phyloP scores from a whole-genome alignment of 1,140 invertebrate species.

The Drosophila truncata region DNA sequence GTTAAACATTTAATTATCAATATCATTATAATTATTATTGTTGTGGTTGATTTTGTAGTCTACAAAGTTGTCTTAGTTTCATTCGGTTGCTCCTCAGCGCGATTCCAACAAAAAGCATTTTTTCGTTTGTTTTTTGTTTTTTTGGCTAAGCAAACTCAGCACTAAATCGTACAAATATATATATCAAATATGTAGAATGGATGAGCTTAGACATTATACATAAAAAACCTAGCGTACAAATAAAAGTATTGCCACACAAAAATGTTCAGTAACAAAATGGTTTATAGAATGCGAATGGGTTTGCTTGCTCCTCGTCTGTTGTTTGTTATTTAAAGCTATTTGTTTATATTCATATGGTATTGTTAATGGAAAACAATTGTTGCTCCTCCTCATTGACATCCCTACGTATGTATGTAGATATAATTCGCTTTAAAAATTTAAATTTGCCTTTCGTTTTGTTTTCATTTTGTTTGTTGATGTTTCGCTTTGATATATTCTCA shows the following conservation, averaged over 20 bases:
- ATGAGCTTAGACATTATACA: slow-evolving; percentile 48
- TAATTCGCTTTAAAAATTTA: slow-evolving; percentile 56
- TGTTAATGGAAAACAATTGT: slow-evolving; percentile 76
- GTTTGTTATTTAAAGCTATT: slow-evolving; percentile 75
- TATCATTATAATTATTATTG: slow-evolving; percentile 78
- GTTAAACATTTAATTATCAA: slow-evolving; percentile 63
- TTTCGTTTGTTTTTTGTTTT: slow-evolving; percentile 23
- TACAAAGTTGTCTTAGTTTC: slow-evolving; percentile 69
- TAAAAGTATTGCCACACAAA: slow-evolving; percentile 43
- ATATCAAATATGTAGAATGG: slow-evolving; percentile 40
- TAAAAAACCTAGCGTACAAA: slow-evolving; percentile 44
- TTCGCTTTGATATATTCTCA: slow-evolving; percentile 64
- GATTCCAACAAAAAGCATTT: slow-evolving; percentile 70
- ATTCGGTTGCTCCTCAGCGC: slow-evolving; percentile 41
- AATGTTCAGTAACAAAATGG: slow-evolving; percentile 35
- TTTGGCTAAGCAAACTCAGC: slow-evolving; percentile 48
- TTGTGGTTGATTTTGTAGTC: slow-evolving; percentile 63
- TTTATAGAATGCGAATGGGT: slow-evolving; percentile 29
- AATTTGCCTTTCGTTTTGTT: slow-evolving; percentile 41
- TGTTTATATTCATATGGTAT: slow-evolving; percentile 75
- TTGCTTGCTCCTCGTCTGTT: slow-evolving; percentile 11
- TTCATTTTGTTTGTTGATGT: slow-evolving; percentile 19
- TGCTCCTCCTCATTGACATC: slow-evolving; percentile 37
- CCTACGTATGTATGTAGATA: slow-evolving; percentile 32
- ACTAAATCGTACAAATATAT: slow-evolving; percentile 53